Evolutionary conservation across 2,113 vertebrate genomes (phyloP).

Genomic region (Perccottus glenii): DNA sequence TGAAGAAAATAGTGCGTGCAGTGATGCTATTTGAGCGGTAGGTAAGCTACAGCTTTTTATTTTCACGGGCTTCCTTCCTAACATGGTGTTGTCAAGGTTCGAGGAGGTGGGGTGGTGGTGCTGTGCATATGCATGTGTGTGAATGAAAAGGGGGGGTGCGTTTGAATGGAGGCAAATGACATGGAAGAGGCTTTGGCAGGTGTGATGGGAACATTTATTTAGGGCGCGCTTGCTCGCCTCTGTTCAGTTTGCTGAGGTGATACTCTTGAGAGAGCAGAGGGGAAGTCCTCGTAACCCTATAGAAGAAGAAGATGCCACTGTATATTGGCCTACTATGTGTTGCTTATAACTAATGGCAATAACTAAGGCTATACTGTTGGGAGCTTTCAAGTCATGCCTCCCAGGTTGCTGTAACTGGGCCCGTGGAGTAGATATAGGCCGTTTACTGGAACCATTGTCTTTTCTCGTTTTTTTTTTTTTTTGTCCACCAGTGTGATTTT

Average conservation of each 20-base stretch:
- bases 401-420: slow-evolving; percentile 37
- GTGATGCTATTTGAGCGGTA: slow-evolving; percentile 14
- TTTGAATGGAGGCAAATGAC: slow-evolving; percentile 48
- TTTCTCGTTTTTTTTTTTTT: too few relatives aligned
- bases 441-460: slow-evolving; percentile 30
- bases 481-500: slow-evolving; percentile 11
- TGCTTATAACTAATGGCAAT: slow-evolving; percentile 59
- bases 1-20: slow-evolving; percentile 24
- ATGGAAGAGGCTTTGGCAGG: slow-evolving; percentile 67
- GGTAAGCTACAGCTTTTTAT: slow-evolving; percentile 20
- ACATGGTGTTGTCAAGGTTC: slow-evolving; percentile 51
- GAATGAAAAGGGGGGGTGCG: slow-evolving; percentile 22
- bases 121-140: slow-evolving; percentile 40
- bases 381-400: slow-evolving; percentile 54
- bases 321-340: slow-evolving; percentile 58
- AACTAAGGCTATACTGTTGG: slow-evolving; percentile 49
- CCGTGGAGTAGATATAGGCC: slow-evolving; percentile 40
- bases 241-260: slow-evolving; percentile 58
- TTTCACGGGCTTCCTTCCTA: slow-evolving; percentile 23
- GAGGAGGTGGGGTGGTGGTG: slow-evolving; percentile 23
- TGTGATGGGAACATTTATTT: slow-evolving; percentile 69
- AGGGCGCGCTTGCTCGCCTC: slow-evolving; percentile 61
- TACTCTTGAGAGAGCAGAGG: slow-evolving; percentile 22
- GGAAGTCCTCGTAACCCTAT: slow-evolving; percentile 2
- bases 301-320: slow-evolving; percentile 44